Percentiles rank a stretch among this genome's conserved stretches.
phyloP scores from a whole-genome alignment of 2,113 vertebrate species.

The Acanthisitta chloris region DNA sequence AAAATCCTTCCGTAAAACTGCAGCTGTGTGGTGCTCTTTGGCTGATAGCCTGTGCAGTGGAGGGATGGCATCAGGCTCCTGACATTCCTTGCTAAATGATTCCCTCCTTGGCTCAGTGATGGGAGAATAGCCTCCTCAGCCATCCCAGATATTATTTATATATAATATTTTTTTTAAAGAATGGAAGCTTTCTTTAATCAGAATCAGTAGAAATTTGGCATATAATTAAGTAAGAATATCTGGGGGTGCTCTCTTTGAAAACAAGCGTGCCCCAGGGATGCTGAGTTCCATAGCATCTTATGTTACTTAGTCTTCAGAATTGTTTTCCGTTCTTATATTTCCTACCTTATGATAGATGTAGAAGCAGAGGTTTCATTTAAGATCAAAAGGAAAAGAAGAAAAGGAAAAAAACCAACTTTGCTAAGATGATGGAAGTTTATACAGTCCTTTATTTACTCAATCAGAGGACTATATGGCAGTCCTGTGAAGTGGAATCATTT shows the following conservation, averaged over 20 bases:
- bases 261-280: neutral
- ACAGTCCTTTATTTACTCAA: conserved; percentile 29
- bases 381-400: neutral
- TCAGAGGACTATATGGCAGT: neutral
- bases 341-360: neutral
- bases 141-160: neutral
- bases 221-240: neutral
- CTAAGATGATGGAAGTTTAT: neutral
- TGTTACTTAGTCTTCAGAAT: neutral
- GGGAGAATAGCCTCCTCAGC: neutral
- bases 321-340: neutral
- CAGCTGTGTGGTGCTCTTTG: conserved; percentile 14
- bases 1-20: conserved; percentile 4
- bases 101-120: neutral
- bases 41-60: neutral
- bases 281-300: neutral
- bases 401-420: neutral
- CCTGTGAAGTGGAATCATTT: conserved; percentile 59
- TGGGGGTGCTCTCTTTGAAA: neutral
- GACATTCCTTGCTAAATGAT: neutral
- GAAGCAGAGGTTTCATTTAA: neutral
- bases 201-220: neutral
- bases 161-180: neutral
- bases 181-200: neutral
- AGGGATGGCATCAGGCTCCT: neutral